Percentiles rank a stretch among this genome's conserved stretches.
These are phyloP conservation scores for Agapornis roseicollis DNA, from an alignment of 2,113 vertebrate genomes.

Conservation along the genomic window DNA sequence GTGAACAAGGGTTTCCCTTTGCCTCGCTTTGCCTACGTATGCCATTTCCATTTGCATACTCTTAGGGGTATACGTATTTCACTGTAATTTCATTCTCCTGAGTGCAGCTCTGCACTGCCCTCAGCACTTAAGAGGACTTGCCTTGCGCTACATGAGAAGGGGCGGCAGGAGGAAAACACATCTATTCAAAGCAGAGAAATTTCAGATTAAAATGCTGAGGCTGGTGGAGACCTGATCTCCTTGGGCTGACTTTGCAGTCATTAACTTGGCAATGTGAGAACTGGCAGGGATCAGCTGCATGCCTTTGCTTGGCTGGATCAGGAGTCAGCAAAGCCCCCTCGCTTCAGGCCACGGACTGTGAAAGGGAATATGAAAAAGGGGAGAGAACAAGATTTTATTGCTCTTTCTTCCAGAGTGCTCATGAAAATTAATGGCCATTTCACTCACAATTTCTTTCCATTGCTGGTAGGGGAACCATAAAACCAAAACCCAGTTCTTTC, in stretches of 20 bases:
- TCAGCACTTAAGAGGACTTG: not conserved
- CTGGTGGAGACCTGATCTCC: not conserved
- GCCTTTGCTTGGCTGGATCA: not conserved
- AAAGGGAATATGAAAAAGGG: not conserved
- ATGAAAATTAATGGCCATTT: slow-evolving; percentile 20
- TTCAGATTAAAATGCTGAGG: not conserved
- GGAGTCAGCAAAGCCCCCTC: not conserved
- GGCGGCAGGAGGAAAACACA: not conserved
- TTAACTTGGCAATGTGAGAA: not conserved
- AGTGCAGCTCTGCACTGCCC: not conserved
- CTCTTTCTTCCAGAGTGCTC: not conserved
- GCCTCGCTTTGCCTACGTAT: not conserved
- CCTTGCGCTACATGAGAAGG: not conserved
- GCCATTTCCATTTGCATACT: not conserved
- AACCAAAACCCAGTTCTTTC: not conserved
- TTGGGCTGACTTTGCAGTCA: not conserved
- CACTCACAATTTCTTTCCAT: not conserved
- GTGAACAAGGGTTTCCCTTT: not conserved
- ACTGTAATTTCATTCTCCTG: not conserved
- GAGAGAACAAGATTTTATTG: not conserved
- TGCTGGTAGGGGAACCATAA: not conserved
- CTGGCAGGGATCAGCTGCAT: not conserved
- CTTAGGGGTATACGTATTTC: not conserved
- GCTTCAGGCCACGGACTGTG: not conserved
- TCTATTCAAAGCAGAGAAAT: not conserved